Base-by-base conservation (phyloP, 2,888 invertebrate species). In the Tholera decimalis region DNA sequence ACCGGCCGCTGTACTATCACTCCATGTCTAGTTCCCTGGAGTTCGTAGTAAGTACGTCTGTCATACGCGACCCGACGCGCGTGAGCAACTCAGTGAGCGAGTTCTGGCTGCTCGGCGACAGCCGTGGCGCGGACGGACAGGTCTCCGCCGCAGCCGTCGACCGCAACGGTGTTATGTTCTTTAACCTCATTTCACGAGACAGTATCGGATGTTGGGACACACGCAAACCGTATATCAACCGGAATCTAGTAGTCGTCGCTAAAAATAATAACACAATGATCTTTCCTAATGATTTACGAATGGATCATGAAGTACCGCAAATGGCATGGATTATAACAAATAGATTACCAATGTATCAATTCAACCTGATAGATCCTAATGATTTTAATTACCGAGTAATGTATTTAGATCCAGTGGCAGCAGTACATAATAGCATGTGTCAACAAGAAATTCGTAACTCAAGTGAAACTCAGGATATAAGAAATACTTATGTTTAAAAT, bases 131-230 rank as follows among this genome's bases (percentile, higher is more conserved):
- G 50, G 86, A 89, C 56, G 97, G 97, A 1, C 98, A 98, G 80
- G 97, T 97, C 15, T 97, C 98, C 0, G 97, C 97, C 37, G 96
- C 97, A 33, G 97, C 97, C 33, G 96, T 98, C 84, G 97, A 97
- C 86, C 95, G 96, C 79, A 97, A 97, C 85, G 97, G 97, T 68
- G 96, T 98, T 18, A 97, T 98, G 96, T 98, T 97, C 92, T 98
- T 96, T 88, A 98, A 98, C 95, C 96, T 98, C 89, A 97, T 98
- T 57, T 97, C 97, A 61, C 96, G 96, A 68, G 97, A 98, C 89
- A 96, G 97, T 69, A 96, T 98, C 50, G 98, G 97, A 74, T 98
- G 98, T 90, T 98, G 98, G 98, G 97, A 98, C 84, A 97, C 97
- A 4, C 94, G 96, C n/a, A 97, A 97, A 81, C 96, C 97, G 0